Conservation (phyloP, 2,888 invertebrate species). For the Endotricha flammealis region DNA sequence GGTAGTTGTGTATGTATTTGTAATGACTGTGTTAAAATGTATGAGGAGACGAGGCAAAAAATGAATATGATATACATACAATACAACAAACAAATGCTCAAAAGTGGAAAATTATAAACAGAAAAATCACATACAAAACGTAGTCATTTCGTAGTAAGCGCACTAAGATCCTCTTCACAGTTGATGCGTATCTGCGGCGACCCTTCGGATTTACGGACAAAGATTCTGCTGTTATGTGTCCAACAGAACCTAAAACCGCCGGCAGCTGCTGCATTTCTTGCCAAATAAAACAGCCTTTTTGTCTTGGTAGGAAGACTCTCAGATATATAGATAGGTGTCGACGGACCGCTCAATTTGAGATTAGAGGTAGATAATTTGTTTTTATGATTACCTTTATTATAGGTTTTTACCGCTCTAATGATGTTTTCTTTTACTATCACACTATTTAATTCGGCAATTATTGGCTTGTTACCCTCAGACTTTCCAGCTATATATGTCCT, state of each 20-base stretch:
- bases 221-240: not conserved
- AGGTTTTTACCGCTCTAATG: not conserved
- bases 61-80: not conserved
- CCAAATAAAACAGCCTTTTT: not conserved
- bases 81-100: not conserved
- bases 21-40: no score
- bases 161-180: not conserved
- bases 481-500: not conserved
- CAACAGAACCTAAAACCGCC: not conserved
- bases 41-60: not conserved
- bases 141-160: not conserved
- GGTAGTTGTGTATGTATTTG: no score
- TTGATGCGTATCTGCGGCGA: not conserved
- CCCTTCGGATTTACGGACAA: not conserved
- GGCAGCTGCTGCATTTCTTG: not conserved
- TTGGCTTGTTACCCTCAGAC: not conserved
- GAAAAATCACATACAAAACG: not conserved
- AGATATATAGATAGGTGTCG: not conserved
- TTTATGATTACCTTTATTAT: not conserved
- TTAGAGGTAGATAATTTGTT: no score
- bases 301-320: not conserved
- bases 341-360: not conserved
- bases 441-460: not conserved
- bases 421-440: not conserved
- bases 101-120: not conserved